Evolutionary conservation across 2,888 invertebrate species (phyloP).

Genomic region (Nomada ferruginata): DNA sequence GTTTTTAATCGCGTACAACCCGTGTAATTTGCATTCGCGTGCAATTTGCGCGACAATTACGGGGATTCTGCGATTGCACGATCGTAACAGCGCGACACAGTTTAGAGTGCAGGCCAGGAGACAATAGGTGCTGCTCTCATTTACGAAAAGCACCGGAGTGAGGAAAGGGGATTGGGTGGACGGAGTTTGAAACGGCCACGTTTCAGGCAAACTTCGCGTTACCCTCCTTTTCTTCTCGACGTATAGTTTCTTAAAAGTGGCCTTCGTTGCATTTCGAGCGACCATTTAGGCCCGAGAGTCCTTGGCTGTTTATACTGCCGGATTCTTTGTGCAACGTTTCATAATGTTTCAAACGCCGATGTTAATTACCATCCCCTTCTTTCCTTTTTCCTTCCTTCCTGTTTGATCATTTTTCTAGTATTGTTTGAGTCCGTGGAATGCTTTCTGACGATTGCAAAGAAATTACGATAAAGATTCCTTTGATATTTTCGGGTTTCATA

Average conservation of each 20-base stretch:
- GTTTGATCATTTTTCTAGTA: neutral
- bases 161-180: neutral
- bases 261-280: slow-evolving; percentile 35
- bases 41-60: slow-evolving; percentile 45
- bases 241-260: slow-evolving; percentile 51
- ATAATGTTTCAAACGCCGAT: slow-evolving; percentile 1
- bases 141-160: slow-evolving; percentile 41
- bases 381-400: neutral
- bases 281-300: slow-evolving; percentile 22
- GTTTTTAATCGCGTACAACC: slow-evolving; percentile 37
- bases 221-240: slow-evolving; percentile 7
- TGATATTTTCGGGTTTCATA: too few species aligned
- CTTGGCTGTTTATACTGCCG: slow-evolving; percentile 6
- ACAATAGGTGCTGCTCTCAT: slow-evolving; percentile 50
- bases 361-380: neutral
- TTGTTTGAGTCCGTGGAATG: neutral
- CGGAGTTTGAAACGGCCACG: slow-evolving; percentile 13
- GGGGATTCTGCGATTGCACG: slow-evolving; percentile 36
- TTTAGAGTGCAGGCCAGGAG: slow-evolving; percentile 41
- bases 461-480: too few species aligned
- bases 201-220: slow-evolving; percentile 41
- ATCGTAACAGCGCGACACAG: slow-evolving; percentile 39
- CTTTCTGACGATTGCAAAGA: neutral
- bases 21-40: slow-evolving; percentile 44
- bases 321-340: slow-evolving; percentile 8